Percentiles rank a stretch among this genome's conserved stretches.
phyloP scores from a whole-genome alignment of 1,140 invertebrate genomes.

The Rhyacophila brunnea region DNA sequence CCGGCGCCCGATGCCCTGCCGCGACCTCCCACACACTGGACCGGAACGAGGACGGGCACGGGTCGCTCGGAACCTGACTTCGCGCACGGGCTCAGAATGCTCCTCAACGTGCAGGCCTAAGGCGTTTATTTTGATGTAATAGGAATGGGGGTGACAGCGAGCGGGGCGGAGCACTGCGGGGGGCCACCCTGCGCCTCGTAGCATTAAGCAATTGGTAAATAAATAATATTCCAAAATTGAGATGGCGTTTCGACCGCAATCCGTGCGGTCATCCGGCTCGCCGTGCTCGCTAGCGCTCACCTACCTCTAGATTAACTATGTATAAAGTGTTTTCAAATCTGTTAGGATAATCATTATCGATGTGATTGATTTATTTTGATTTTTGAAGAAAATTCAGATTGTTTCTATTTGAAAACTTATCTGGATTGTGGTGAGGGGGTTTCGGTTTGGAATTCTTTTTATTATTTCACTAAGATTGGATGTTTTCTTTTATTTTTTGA shows the following conservation, averaged over 20 bases:
- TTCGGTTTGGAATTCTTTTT: conserved; percentile 2
- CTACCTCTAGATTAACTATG: not conserved
- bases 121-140: not conserved
- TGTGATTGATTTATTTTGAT: conserved; percentile 3
- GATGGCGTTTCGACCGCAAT: too few species aligned
- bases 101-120: conserved; percentile 17
- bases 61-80: conserved; percentile 19
- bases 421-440: not conserved
- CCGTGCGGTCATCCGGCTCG: not conserved
- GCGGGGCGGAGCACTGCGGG: conserved; percentile 12
- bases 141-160: conserved; percentile 9
- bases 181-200: not conserved
- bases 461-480: not conserved
- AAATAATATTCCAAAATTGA: too few species aligned
- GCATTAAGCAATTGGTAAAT: too few species aligned
- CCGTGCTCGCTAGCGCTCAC: not conserved
- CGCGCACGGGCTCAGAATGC: conserved; percentile 19
- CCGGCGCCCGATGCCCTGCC: conserved; percentile 48
- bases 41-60: conserved; percentile 37
- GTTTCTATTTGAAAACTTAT: not conserved
- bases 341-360: conserved; percentile 1
- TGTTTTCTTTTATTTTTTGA: not conserved
- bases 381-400: not conserved
- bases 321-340: conserved; percentile 3
- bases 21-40: conserved; percentile 51